phyloP scores from a whole-genome alignment of 2,113 vertebrate species.

The Neolamprologus cancellatus region DNA sequence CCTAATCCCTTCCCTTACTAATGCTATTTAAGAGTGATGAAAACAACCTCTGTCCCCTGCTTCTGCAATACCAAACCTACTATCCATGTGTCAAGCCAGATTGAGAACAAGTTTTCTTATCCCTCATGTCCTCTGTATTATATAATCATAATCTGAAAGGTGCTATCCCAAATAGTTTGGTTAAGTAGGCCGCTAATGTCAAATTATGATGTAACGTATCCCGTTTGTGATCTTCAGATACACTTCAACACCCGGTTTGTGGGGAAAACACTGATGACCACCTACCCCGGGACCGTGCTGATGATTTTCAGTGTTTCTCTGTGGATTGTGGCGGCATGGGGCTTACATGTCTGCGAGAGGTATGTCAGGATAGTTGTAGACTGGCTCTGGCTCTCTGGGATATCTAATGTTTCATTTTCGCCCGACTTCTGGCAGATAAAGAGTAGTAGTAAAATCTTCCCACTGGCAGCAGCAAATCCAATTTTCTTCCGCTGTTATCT shows the following conservation, averaged over 20 bases:
- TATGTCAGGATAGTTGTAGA: not conserved
- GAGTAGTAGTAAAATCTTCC: not conserved
- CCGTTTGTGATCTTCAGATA: conserved; percentile 41
- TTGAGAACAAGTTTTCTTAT: conserved; percentile 38
- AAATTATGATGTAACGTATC: not conserved
- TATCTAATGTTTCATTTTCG: not conserved
- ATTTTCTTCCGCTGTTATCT: not conserved
- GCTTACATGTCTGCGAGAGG: conserved; percentile 91
- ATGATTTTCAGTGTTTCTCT: conserved; percentile 93
- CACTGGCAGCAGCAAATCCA: not conserved
- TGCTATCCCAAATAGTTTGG: conserved; percentile 30
- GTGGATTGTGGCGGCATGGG: conserved; percentile 94
- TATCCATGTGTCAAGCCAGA: conserved; percentile 40
- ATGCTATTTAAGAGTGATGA: conserved; percentile 43
- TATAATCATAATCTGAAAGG: conserved; percentile 40
- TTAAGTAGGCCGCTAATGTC: not conserved
- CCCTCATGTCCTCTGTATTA: conserved; percentile 45
- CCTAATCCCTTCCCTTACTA: conserved; percentile 45
- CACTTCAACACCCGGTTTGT: conserved; percentile 91
- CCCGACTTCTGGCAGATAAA: not conserved
- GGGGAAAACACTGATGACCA: conserved; percentile 94
- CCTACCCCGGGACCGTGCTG: conserved; percentile 88
- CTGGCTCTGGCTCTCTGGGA: rapidly evolving
- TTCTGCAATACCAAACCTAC: conserved; percentile 39
- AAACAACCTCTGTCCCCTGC: conserved; percentile 38